Base-by-base conservation (phyloP, 1,140 invertebrate genomes). In the Lutraria rhynchaena region DNA sequence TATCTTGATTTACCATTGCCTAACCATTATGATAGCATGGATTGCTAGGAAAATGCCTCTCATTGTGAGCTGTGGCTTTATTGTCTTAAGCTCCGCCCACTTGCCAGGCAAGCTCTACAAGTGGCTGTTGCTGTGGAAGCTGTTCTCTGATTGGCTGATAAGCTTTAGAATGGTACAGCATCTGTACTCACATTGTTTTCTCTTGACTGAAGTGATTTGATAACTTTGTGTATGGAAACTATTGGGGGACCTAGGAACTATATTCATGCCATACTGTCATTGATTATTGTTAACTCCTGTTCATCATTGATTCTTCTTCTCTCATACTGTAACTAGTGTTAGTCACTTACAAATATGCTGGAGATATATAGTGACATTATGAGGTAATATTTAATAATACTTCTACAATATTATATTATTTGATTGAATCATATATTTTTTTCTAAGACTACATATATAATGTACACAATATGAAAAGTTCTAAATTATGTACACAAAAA, bases 281-380 rank as follows among this genome's bases (percentile, higher is more conserved):
- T 71, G 69, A 71, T 71, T 71, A 71, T 71, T 71, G 69, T 71
- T 55, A 22, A 22, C 27, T 27, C n/a, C n/a, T n/a, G n/a, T 55
- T 7, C 4, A 5, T 55, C 4, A 55, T 7, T 41, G 15, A 41
- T 41, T 41, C 15, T 41, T 5, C 37, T 41, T 22, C 27, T n/a
- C n/a, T n/a, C n/a, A n/a, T n/a, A n/a, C n/a, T 75, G 33, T 61
- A 27, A 75, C 57, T 49, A 49, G 27, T 49, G 44, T 29, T 49
- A 17, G 44, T 41, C 29, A 41, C 63, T 67, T 37, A 41, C 41
- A 63, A 75, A 61, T 33, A 75, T 75, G 73, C 35, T 75, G 73
- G 73, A 75, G 57, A 75, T 75, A 61, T 75, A 75, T 63, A 75
- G 73, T 24, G 73, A 75, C 49, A 75, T 75, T 61, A 75, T 75